Evolutionary conservation across 1,140 invertebrate genomes (phyloP), one percentile per base, ranked within the genome.

Genomic region (Aphidius gifuensis): DNA sequence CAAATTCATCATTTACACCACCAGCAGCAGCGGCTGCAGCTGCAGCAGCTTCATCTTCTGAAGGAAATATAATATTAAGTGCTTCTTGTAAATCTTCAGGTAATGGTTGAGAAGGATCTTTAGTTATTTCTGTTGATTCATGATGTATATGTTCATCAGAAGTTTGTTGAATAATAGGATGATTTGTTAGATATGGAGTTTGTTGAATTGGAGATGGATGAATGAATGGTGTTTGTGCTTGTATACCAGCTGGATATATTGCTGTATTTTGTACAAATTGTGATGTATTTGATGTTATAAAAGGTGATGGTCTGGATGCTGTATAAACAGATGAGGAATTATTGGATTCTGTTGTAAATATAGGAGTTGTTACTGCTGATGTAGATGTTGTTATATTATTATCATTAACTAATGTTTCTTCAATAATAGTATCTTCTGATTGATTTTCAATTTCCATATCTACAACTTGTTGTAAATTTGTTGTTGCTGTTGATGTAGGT

Each of bases 71-170:
- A 6, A 90, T 89, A 68, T 89, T 85, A 5, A 90, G 75, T 0
- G 88, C 88, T 50, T 88, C 87, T 67, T 89, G 87, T 51, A 90
- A 78, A 76, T 90, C 88, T 62, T 86, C 82, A 1, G 86, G 86
- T 7, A 87, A 66, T 5, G 79, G 79, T 43, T 66, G 71, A 39
- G 72, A 70, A 1, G 76, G 70, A 39, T 75, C 73, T 0, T 74
- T 73, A 40, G 74, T 71, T 47, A 72, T 73, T 0, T 78, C 75
- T 0, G 71, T 39, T 3, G 73, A 61, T 6, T 79, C 74, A 0
- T 58, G 43, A n/a, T 63, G 60, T 1, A 58, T 42, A 1, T 2
- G 46, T 16, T 68, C 73, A 45, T 61, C 58, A 0, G 61, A 21
- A 0, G 69, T 60, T 1, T 32, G 23, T 77, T 66, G 5, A 75